These are phyloP conservation scores for Camptogramma bilineatum DNA, from an alignment of 2,888 invertebrate species.

Conservation along the genomic window DNA sequence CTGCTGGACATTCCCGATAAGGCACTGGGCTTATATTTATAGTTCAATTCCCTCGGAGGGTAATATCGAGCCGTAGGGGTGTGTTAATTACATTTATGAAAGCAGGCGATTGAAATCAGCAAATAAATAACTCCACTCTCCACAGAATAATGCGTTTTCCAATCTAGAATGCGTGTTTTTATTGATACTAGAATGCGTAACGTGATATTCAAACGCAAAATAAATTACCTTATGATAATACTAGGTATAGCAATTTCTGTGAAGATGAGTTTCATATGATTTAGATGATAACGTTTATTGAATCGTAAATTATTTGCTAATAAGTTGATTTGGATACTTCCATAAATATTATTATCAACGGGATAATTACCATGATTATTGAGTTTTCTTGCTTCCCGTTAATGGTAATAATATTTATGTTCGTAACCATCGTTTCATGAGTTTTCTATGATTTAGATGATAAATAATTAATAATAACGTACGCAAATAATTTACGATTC, in stretches of 20 bases:
- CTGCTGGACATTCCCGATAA: no score
- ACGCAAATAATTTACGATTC: no score
- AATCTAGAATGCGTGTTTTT: not conserved
- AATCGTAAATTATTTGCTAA: not conserved
- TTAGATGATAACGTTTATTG: not conserved
- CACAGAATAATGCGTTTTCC: not conserved
- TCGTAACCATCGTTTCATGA: no score
- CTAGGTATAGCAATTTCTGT: not conserved
- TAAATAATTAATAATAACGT: no score
- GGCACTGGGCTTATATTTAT: no score
- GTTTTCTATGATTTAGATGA: no score
- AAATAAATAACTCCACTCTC: not conserved
- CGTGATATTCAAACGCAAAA: not conserved
- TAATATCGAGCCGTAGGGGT: not conserved
- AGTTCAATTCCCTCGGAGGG: not conserved
- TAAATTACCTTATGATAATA: not conserved
- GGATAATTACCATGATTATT: no score
- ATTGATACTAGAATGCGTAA: not conserved
- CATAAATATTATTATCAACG: no score
- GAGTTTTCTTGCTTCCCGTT: no score
- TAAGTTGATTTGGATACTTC: not conserved
- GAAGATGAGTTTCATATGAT: not conserved
- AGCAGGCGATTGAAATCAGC: not conserved
- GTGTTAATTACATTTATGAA: not conserved
- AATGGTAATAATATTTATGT: no score